Percentiles rank a stretch among this genome's conserved stretches.
phyloP scores from a whole-genome alignment of 1,140 invertebrate species.

The Teleopsis dalmanni region DNA sequence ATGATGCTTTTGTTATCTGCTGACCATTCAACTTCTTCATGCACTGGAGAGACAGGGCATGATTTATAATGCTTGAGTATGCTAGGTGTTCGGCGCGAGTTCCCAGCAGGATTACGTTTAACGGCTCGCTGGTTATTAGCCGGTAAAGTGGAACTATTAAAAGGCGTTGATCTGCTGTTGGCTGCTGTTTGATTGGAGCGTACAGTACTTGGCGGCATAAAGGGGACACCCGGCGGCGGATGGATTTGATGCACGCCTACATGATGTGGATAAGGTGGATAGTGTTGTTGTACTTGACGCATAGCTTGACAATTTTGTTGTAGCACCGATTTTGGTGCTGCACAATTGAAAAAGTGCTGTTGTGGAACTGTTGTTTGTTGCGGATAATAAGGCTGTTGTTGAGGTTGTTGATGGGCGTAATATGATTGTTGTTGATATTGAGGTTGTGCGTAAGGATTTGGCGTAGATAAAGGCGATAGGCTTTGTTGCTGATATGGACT shows the following conservation, averaged over 20 bases:
- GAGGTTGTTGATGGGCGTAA: background rate
- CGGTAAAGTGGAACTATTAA: slow-evolving; percentile 5
- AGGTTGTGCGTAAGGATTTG: slow-evolving; percentile 1
- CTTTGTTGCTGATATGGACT: slow-evolving; percentile 5
- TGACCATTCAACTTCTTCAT: slow-evolving; percentile 58
- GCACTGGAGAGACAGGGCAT: slow-evolving; percentile 59
- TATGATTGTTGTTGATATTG: background rate
- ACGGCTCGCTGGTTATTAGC: slow-evolving; percentile 6
- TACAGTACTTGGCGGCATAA: slow-evolving; percentile 13
- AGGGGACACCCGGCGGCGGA: slow-evolving; percentile 37
- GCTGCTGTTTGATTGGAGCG: background rate
- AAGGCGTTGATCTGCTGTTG: background rate
- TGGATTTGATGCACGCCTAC: slow-evolving; percentile 41
- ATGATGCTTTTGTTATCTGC: slow-evolving; percentile 22
- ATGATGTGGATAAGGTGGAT: slow-evolving; percentile 44
- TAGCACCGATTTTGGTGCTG: slow-evolving; percentile 43
- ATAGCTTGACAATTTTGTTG: slow-evolving; percentile 43
- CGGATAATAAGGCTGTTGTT: background rate
- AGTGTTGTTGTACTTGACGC: slow-evolving; percentile 42
- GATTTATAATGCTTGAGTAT: slow-evolving; percentile 62
- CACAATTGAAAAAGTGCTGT: slow-evolving; percentile 35
- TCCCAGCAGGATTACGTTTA: slow-evolving; percentile 35
- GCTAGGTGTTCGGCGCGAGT: slow-evolving; percentile 47
- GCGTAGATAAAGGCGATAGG: slow-evolving; percentile 5
- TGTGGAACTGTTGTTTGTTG: slow-evolving; percentile 4